phyloP scores from a whole-genome alignment of 23 tunicate genomes.

The Halocynthia roretzi region DNA sequence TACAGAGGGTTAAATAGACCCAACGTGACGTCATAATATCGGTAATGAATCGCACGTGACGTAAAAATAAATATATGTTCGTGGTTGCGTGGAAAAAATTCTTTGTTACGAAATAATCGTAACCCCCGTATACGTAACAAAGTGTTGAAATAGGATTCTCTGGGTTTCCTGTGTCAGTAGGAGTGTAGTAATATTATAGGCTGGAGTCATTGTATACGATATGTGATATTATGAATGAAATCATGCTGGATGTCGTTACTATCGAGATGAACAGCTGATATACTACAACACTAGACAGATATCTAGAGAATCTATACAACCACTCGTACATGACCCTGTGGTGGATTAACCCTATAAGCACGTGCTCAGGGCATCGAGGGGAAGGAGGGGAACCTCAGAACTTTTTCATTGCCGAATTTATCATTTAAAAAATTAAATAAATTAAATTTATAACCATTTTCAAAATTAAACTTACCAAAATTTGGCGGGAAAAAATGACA shows the following conservation, averaged over 20 bases:
- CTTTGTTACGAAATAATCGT: neutral
- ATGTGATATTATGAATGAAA: conserved; percentile 9
- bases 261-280: neutral
- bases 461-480: conserved; percentile 12
- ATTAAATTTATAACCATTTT: neutral
- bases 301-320: too few relatives aligned
- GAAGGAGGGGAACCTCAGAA: neutral
- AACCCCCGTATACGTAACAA: conserved; percentile 1
- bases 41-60: neutral
- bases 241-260: neutral
- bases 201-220: neutral
- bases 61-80: neutral
- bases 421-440: too few relatives aligned
- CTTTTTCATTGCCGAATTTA: too few relatives aligned
- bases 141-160: neutral
- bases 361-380: too few relatives aligned
- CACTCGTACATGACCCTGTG: too few relatives aligned
- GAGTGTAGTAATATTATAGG: neutral
- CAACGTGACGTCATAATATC: conserved; percentile 10
- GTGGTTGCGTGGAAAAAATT: neutral
- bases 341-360: too few relatives aligned
- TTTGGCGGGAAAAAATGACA: conserved; percentile 33
- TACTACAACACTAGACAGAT: too few relatives aligned
- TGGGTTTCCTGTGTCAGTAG: too few relatives aligned
- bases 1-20: conserved; percentile 1